phyloP scores from a whole-genome alignment of 64 coral and sea anemone genomes.

The Montipora capricornis region DNA sequence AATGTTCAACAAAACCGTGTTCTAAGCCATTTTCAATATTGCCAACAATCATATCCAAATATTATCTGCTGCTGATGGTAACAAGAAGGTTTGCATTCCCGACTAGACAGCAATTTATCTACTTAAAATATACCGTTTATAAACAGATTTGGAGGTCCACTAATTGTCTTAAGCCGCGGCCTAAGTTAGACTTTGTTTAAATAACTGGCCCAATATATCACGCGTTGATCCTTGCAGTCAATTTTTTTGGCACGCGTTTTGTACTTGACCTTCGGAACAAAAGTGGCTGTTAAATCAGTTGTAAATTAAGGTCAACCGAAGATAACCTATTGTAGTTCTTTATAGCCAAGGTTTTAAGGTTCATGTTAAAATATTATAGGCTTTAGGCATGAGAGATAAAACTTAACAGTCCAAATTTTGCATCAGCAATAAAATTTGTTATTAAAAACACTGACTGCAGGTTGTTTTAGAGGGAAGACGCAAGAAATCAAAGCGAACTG shows the following conservation, averaged over 20 bases:
- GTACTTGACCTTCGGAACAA: constrained; percentile 8
- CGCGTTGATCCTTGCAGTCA: neutral
- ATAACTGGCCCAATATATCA: neutral
- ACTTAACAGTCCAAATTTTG: neutral
- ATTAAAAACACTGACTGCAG: neutral
- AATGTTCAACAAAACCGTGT: no score
- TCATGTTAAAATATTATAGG: neutral
- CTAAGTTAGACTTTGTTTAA: no score
- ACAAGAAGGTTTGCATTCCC: no score
- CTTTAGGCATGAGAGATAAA: neutral
- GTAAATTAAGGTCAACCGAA: neutral
- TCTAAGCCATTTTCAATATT: no score
- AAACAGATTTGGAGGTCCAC: no score
- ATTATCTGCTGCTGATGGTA: no score
- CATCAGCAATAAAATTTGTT: neutral
- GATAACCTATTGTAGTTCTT: neutral
- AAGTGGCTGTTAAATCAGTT: constrained; percentile 2
- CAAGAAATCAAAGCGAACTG: no score
- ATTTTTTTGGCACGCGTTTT: neutral
- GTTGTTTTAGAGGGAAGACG: neutral
- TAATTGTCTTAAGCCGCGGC: no score
- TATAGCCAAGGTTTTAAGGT: neutral
- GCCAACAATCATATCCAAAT: no score
- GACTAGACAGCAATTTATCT: no score
- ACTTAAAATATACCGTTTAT: no score